Evolutionary conservation across 2,888 invertebrate genomes (phyloP).

Genomic region (Lagria hirta): DNA sequence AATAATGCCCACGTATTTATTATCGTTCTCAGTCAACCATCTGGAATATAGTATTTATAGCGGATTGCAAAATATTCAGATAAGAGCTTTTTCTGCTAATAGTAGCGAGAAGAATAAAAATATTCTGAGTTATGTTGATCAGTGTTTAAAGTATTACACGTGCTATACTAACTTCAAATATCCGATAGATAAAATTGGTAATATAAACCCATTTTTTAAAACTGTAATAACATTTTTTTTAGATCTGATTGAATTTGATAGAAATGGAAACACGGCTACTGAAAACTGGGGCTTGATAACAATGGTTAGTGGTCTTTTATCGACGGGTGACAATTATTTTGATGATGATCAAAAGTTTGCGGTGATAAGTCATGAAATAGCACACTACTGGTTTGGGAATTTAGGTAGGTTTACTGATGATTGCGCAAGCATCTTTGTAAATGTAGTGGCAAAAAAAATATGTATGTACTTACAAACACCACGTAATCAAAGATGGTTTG

Average conservation of each 20-base stretch:
- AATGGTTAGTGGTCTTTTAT: constrained; percentile 34
- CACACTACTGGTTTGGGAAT: constrained; percentile 45
- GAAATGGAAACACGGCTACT: constrained; percentile 34
- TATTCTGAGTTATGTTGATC: constrained; percentile 25
- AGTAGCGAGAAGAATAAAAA: constrained; percentile 2
- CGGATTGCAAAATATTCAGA: constrained; percentile 4
- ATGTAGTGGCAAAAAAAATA: too few relatives aligned
- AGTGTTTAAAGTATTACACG: constrained; percentile 34
- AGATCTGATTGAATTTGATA: constrained; percentile 42
- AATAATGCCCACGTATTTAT: constrained; percentile 39
- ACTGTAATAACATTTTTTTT: constrained; percentile 20
- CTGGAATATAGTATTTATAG: constrained; percentile 34
- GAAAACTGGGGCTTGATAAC: constrained; percentile 45
- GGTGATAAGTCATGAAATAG: constrained; percentile 39
- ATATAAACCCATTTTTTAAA: constrained; percentile 4
- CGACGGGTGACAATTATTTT: constrained; percentile 17
- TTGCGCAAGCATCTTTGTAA: too few relatives aligned
- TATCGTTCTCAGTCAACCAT: constrained; percentile 39
- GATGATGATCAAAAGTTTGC: constrained; percentile 27
- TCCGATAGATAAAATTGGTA: constrained; percentile 41
- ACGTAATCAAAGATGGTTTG: neutral
- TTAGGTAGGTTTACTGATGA: constrained; percentile 40
- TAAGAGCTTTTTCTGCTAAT: neutral
- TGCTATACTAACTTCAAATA: constrained; percentile 38
- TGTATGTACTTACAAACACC: too few relatives aligned